Evolutionary conservation across 2,797 vertebrate species (phyloP), one percentile per base, ranked within the genome.

Genomic region (Vespertilio murinus): DNA sequence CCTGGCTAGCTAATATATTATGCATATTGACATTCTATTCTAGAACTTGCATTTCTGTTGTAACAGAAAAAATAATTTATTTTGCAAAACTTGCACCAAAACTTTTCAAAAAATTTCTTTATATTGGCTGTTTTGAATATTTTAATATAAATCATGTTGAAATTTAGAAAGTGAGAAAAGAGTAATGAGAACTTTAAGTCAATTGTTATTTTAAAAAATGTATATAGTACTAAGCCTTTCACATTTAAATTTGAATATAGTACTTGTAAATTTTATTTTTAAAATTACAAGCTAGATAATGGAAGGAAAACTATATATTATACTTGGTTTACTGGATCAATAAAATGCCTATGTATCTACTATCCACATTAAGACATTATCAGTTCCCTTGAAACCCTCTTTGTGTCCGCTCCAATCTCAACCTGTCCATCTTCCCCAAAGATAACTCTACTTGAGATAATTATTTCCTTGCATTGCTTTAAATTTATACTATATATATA

Each of bases 61-160:
- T 28, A 88, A 88, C 54, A 91, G 65, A 94, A 94, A 85, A 87
- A 45, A 47, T 78, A 20, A 77, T 67, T 93, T 84, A 40, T 88
- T 82, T 49, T 78, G 33, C 69, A n/a, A 56, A 16, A n/a, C n/a
- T n/a, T 65, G 8, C n/a, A n/a, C n/a, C n/a, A n/a, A 94, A 88
- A 35, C 52, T 87, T 82, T 61, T n/a, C 64, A 84, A 88, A 89
- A 79, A n/a, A 35, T 74, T 40, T 86, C 20, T 90, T 94, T 80
- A 17, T 22, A 25, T 74, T 90, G 91, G 4, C 22, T 79, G 13
- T 79, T 86, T 90, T 71, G 30, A 69, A 84, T 28, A 84, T 80
- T 88, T 92, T 83, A 25, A 9, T 94, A 12, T 70, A 79, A 79
- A 83, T 94, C 5, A 73, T 80, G 71, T 61, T 91, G n/a, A 80